Evolutionary conservation across 1,140 invertebrate species (phyloP), one percentile per base, ranked within the genome.

Genomic region (Psilanteris sp.): DNA sequence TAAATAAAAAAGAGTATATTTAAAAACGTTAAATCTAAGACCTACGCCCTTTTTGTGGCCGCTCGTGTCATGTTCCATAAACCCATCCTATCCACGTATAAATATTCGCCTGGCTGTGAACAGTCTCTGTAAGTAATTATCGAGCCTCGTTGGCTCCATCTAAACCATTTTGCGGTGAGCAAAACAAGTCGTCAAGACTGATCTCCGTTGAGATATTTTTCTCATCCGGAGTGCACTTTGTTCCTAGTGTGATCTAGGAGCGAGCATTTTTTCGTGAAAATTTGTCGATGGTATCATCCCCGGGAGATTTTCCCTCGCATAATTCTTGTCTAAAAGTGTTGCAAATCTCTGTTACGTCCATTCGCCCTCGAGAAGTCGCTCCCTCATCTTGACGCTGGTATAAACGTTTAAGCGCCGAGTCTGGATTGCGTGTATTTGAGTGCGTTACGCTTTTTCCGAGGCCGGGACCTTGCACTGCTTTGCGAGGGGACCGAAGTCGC

Each of bases 151-250:
- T n/a, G n/a, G n/a, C n/a, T n/a, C n/a, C n/a, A n/a, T n/a, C n/a
- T n/a, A n/a, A n/a, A n/a, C n/a, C n/a, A n/a, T n/a, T n/a, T n/a
- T n/a, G n/a, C 72, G 80, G 80, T 79, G 34, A 81, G 81, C 75
- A 75, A 84, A 82, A 79, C 79, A 77, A 72, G 70, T 80, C 79
- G 77, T 81, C 66, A 80, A 66, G 44, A 54, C 77, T 88, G 84
- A 86, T 86, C 84, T 82, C 82, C 80, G 83, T 86, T 81, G 77
- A 83, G 85, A 87, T 87, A 87, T 87, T 87, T 87, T 87, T 86
- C 83, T 84, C 83, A 84, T 44, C 41, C 84, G 82, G 85, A 44
- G 37, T 75, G 50, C 46, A 74, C 18, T 27, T 43, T 48, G 39
- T 36, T 29, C 31, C 8, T 10, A 10, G 39, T 18, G 20, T 8